phyloP scores from a whole-genome alignment of 1,140 invertebrate species.

The Drosophila hydei region DNA sequence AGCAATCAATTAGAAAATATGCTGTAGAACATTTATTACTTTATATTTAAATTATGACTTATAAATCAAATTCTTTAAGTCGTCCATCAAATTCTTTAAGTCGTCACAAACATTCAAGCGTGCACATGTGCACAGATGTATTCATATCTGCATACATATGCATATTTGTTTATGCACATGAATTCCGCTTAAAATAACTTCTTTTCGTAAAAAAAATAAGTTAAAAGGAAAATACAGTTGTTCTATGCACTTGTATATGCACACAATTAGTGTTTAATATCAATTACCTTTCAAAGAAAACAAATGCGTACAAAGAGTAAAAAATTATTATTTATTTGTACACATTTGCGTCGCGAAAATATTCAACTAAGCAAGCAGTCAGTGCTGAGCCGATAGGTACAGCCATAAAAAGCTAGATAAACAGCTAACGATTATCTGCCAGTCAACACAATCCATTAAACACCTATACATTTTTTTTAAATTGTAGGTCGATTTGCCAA shows the following conservation, averaged over 20 bases:
- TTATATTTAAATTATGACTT: background rate
- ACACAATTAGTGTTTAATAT: background rate
- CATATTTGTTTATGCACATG: background rate
- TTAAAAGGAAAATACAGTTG: too few relatives aligned
- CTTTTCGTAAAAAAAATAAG: too few relatives aligned
- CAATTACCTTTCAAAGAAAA: slow-evolving; percentile 9
- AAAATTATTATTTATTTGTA: background rate
- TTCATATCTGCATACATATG: background rate
- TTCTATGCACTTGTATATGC: background rate
- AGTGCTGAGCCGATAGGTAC: background rate
- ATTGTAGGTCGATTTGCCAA: background rate
- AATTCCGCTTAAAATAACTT: too few relatives aligned
- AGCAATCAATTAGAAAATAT: too few relatives aligned
- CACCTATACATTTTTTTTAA: background rate
- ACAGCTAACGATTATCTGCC: background rate
- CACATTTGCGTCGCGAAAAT: background rate
- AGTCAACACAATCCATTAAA: too few relatives aligned
- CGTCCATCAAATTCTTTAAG: too few relatives aligned
- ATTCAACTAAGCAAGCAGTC: background rate
- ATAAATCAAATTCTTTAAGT: background rate
- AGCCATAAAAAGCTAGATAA: background rate
- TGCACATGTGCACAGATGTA: too few relatives aligned
- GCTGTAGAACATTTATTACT: too few relatives aligned
- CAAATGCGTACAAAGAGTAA: background rate
- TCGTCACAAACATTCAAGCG: too few relatives aligned